phyloP scores from a whole-genome alignment of 2,888 invertebrate genomes.

The Pristionchus arcanus region DNA sequence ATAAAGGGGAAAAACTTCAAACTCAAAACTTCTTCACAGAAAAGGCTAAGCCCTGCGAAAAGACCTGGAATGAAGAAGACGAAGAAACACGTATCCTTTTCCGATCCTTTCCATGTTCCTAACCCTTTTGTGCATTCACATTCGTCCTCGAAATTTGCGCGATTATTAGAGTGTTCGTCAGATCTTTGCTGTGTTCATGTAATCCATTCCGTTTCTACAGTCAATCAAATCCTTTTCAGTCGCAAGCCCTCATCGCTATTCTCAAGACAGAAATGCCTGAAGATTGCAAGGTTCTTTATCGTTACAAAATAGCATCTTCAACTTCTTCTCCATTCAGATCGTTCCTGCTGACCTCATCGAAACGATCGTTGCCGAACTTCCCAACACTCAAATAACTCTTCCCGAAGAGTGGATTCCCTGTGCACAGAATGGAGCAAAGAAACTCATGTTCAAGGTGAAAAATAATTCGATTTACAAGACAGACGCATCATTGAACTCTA shows the following conservation, averaged over 20 bases:
- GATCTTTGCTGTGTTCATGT: background rate
- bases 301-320: background rate
- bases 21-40: background rate
- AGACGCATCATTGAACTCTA: too few species aligned
- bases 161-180: background rate
- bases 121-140: background rate
- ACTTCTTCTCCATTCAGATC: background rate
- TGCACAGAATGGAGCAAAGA: constrained; percentile 44
- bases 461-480: background rate
- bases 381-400: constrained; percentile 34
- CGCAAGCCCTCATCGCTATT: constrained; percentile 32
- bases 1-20: too few species aligned
- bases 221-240: constrained; percentile 34
- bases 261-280: constrained; percentile 16
- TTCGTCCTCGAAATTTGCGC: background rate
- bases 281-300: constrained; percentile 29
- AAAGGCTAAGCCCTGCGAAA: background rate
- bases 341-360: constrained; percentile 32
- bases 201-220: background rate
- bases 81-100: constrained; percentile 19
- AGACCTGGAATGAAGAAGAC: background rate
- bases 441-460: constrained; percentile 38
- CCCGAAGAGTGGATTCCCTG: constrained; percentile 9
- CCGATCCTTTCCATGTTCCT: background rate
- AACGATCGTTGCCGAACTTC: constrained; percentile 39